Evolutionary conservation across 2,113 vertebrate species (phyloP).

Genomic region (Scatophagus argus): DNA sequence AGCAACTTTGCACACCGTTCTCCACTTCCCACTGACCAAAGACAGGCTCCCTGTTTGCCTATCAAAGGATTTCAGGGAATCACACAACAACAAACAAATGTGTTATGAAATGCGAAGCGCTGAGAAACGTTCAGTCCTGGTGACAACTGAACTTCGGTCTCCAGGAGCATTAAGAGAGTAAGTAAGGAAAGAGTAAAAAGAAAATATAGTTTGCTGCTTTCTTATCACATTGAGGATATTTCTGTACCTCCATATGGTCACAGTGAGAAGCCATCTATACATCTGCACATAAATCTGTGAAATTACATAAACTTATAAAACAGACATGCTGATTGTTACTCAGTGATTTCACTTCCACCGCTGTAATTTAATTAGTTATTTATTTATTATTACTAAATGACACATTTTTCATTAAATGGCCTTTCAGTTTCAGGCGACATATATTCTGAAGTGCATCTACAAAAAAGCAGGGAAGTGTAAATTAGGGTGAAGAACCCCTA

Average conservation of each 20-base stretch:
- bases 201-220: conserved; percentile 6
- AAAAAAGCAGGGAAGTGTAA: not conserved
- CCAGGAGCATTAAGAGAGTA: not conserved
- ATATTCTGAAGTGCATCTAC: not conserved
- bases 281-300: not conserved
- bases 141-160: conserved; percentile 48
- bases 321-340: not conserved
- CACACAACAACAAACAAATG: conserved; percentile 66
- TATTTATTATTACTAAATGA: not conserved
- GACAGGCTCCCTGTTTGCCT: conserved; percentile 31
- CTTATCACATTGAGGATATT: conserved; percentile 12
- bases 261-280: not conserved
- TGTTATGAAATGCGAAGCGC: conserved; percentile 53
- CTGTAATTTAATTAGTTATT: conserved; percentile 3
- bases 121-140: conserved; percentile 29
- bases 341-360: not conserved
- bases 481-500: not conserved
- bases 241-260: conserved; percentile 17
- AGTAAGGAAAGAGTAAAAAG: not conserved
- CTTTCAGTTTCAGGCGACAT: not conserved
- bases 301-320: not conserved
- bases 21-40: conserved; percentile 34
- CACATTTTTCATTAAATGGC: not conserved
- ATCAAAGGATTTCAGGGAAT: conserved; percentile 55
- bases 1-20: conserved; percentile 39